Evolutionary conservation across 2,888 invertebrate genomes (phyloP).

Genomic region (Epinotia brunnichana): DNA sequence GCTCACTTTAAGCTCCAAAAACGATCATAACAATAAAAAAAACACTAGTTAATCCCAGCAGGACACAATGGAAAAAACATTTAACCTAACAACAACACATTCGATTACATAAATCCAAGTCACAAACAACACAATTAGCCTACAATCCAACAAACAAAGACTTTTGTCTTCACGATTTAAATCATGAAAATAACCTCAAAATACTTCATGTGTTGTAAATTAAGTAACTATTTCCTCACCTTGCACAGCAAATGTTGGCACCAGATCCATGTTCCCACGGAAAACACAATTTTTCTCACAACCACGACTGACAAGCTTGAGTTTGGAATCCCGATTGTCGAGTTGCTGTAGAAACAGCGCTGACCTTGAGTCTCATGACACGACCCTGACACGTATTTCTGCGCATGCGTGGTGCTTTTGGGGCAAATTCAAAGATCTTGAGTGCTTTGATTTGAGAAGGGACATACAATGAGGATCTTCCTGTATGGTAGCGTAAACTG

Average conservation of each 20-base stretch:
- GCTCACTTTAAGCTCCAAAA: background rate
- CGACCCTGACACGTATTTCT: constrained; percentile 75
- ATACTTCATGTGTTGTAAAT: background rate
- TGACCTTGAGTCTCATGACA: constrained; percentile 73
- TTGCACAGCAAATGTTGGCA: constrained; percentile 60
- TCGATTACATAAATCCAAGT: constrained; percentile 28
- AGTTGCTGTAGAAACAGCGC: constrained; percentile 64
- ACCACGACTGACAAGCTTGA: constrained; percentile 45
- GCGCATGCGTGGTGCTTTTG: constrained; percentile 66
- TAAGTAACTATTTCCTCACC: constrained; percentile 53
- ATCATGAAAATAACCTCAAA: background rate
- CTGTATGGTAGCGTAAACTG: background rate
- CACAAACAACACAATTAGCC: constrained; percentile 20
- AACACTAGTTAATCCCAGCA: background rate
- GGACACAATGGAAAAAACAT: background rate
- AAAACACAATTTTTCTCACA: constrained; percentile 26
- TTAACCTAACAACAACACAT: constrained; percentile 21
- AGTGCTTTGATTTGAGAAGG: no score
- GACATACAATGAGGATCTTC: constrained; percentile 4
- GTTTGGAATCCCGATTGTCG: constrained; percentile 54
- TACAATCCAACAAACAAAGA: constrained; percentile 2
- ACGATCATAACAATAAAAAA: background rate
- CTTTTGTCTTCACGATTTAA: background rate
- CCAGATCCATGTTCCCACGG: constrained; percentile 60
- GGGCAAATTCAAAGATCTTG: constrained; percentile 40